Percentiles rank a stretch among this genome's conserved stretches.
phyloP scores from a whole-genome alignment of 2,797 vertebrate species.

The Hypotaenidia philippensis region DNA sequence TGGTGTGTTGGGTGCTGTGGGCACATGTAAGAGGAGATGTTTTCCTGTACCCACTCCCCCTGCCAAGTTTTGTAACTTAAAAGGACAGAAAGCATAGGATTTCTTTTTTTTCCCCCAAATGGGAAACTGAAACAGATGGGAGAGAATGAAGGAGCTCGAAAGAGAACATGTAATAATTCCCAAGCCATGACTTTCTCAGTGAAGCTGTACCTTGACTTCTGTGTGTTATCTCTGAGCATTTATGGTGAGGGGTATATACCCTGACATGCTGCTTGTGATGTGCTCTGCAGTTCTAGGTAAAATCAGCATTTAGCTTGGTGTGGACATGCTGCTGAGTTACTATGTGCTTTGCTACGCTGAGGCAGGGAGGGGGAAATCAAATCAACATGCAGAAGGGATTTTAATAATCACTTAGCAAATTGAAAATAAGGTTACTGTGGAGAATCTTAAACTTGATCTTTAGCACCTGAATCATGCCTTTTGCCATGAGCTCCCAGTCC shows the following conservation, averaged over 20 bases:
- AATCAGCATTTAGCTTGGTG: neutral
- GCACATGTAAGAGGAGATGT: neutral
- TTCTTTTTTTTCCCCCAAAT: neutral
- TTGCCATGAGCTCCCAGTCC: neutral
- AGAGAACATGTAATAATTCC: conserved; percentile 34
- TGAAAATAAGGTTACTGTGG: neutral
- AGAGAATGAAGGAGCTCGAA: conserved; percentile 44
- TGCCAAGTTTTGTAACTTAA: neutral
- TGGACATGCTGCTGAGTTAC: neutral
- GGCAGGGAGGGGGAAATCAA: neutral
- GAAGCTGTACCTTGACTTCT: conserved; percentile 14
- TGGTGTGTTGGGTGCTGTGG: neutral
- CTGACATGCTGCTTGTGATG: neutral
- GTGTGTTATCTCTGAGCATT: neutral
- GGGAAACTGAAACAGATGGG: conserved; percentile 50
- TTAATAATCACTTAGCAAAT: conserved; percentile 21
- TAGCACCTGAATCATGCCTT: neutral
- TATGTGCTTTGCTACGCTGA: neutral
- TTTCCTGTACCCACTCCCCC: neutral
- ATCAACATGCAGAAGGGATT: neutral
- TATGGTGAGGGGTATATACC: neutral
- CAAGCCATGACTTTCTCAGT: neutral
- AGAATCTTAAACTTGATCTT: conserved; percentile 21
- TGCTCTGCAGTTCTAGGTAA: neutral
- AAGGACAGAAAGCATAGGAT: neutral